These are phyloP conservation scores for Hydropsyche betteni DNA, from an alignment of 2,888 invertebrate genomes.

Conservation along the genomic window DNA sequence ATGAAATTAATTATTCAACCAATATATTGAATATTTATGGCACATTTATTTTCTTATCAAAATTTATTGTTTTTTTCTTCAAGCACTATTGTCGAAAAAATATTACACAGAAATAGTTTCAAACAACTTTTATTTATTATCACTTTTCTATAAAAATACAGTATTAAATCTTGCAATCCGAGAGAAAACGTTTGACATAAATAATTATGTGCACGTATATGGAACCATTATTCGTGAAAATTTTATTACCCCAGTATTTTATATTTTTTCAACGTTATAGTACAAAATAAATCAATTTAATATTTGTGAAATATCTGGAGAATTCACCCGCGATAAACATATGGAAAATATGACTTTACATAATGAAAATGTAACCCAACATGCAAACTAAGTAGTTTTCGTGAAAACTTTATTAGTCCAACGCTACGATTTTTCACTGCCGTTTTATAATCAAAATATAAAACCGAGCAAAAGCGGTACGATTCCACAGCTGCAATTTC, in stretches of 20 bases:
- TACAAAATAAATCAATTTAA: constrained; percentile 28
- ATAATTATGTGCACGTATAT: constrained; percentile 13
- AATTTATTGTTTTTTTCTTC: constrained; percentile 13
- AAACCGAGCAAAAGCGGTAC: background rate
- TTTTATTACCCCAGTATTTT: background rate
- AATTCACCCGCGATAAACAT: constrained; percentile 6
- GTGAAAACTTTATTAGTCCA: no score
- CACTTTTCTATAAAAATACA: constrained; percentile 1
- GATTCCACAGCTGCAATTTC: background rate
- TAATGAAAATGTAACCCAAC: constrained; percentile 22
- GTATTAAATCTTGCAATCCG: constrained; percentile 4
- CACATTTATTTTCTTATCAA: background rate
- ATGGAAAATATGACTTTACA: constrained; percentile 5
- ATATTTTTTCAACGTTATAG: background rate
- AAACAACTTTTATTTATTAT: constrained; percentile 18
- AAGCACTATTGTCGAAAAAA: constrained; percentile 4
- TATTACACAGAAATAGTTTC: background rate
- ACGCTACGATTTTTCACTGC: no score
- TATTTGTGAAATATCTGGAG: constrained; percentile 26
- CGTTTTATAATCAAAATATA: background rate
- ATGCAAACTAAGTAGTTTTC: background rate
- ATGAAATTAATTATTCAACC: constrained; percentile 1
- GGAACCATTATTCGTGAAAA: background rate
- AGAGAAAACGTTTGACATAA: constrained; percentile 16
- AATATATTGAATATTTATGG: constrained; percentile 12